Evolutionary conservation across 2,113 vertebrate species (phyloP).

Genomic region (pig (Sus scrofa)): T2T-Sscrofa CM000812.6:72866001-72866500

Average conservation of each 20-base stretch:
- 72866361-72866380: conserved; percentile 62
- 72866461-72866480: conserved; percentile 77
- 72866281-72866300: not conserved
- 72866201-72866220: not conserved
- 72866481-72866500: conserved; percentile 70
- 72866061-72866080: not conserved
- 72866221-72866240: not conserved
- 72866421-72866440: not conserved
- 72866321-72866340: not conserved
- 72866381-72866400: not conserved
- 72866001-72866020: not conserved
- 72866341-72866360: not conserved
- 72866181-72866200: rapidly evolving
- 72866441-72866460: conserved; percentile 7
- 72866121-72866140: not conserved
- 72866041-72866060: not conserved
- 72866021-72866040: conserved; percentile 5
- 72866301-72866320: not conserved
- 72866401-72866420: conserved; percentile 52
- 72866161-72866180: not conserved
- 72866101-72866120: not conserved
- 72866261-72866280: not conserved
- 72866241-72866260: not conserved
- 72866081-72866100: not conserved
- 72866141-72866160: not conserved